phyloP scores from a whole-genome alignment of 2,888 invertebrate genomes.

The Lepetodrilus schrolli region DNA sequence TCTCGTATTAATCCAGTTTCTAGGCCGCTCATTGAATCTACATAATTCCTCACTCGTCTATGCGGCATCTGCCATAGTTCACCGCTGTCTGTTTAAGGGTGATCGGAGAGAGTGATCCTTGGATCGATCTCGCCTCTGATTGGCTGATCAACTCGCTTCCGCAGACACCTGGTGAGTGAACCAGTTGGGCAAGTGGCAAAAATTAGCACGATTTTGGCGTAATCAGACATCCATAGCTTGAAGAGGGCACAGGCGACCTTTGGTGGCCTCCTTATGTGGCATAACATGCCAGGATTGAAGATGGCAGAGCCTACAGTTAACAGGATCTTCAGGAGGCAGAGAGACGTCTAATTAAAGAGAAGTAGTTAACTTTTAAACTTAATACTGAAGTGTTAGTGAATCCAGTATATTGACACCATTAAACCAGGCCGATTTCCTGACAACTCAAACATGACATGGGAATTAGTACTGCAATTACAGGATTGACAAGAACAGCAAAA shows the following conservation, averaged over 20 bases:
- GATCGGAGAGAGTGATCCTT: background rate
- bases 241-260: conserved; percentile 12
- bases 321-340: background rate
- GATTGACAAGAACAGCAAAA: too few relatives aligned
- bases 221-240: conserved; percentile 5
- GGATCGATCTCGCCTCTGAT: conserved; percentile 1
- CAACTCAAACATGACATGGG: too few relatives aligned
- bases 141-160: conserved; percentile 1
- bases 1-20: conserved; percentile 30
- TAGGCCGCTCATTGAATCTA: conserved; percentile 29
- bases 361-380: conserved; percentile 18
- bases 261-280: background rate
- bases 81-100: background rate
- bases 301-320: background rate
- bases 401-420: too few relatives aligned
- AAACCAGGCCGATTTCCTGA: too few relatives aligned
- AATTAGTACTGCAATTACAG: too few relatives aligned
- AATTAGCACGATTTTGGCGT: conserved; percentile 29
- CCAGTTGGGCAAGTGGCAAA: background rate
- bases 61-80: conserved; percentile 25
- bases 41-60: conserved; percentile 32
- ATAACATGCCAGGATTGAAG: conserved; percentile 1
- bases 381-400: too few relatives aligned
- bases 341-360: conserved; percentile 22
- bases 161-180: conserved; percentile 27